Evolutionary conservation across 2,797 vertebrate genomes (phyloP), one percentile per base, ranked within the genome.

Genomic region (Ctenochaetus hawaiiensis): DNA sequence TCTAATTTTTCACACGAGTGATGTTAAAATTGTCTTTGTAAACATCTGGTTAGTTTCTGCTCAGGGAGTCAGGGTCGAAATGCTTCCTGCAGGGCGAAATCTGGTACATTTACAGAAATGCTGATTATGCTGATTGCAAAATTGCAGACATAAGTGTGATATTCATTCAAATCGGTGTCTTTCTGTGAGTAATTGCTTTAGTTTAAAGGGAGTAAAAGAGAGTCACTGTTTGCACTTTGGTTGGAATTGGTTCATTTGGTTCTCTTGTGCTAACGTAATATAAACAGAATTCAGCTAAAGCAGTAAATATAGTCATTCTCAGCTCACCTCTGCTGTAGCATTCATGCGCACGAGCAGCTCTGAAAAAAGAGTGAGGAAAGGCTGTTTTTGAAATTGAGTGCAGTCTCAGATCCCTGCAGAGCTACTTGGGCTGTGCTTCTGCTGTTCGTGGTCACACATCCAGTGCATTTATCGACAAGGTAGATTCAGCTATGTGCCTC

Each of bases 401-500:
- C 89, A 54, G 63, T 30, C 75, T 83, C 82, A 81, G 80, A 87
- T 90, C 90, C 80, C 88, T 0, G 72, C 41, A 60, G 85, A 83
- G 67, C 70, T 64, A 73, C 80, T 56, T 0, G 47, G 78, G 64
- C 81, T 53, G 47, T 59, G 79, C 87, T 72, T 63, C 30, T 41
- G 14, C 83, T 65, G 64, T 80, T 77, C 80, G 66, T 78, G 65
- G 71, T 85, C 87, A 81, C 53, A 84, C 82, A 79, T 78, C 79
- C 70, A 54, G 81, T 47, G 72, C 82, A 83, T 81, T 80, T 90
- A 88, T 90, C 44, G 83, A 92, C 78, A 69, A 81, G 78, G 73
- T 73, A 72, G 79, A 91, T 82, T 90, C 82, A 84, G 89, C 88
- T 83, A 78, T 56, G 89, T 92, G 93, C 91, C 91, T 93, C 93